phyloP scores from a whole-genome alignment of 1,140 invertebrate species.

The Mercenaria mercenaria region DNA sequence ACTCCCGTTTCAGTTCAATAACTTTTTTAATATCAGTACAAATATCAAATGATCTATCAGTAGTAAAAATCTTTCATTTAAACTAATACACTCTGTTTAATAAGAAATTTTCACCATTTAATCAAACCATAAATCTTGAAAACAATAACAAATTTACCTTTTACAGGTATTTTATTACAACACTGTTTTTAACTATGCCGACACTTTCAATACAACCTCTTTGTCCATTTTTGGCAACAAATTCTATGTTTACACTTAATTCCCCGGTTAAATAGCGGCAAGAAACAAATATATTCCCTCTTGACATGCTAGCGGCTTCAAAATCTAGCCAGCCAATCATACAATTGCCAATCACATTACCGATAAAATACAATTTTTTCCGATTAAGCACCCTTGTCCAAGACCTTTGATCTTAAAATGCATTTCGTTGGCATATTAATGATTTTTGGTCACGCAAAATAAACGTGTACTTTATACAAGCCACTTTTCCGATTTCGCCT shows the following conservation, averaged over 20 bases:
- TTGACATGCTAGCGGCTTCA: background rate
- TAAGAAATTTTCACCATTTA: background rate
- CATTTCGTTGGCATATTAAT: background rate
- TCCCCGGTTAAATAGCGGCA: background rate
- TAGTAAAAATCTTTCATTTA: background rate
- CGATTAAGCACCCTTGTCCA: constrained; percentile 11
- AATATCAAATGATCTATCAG: background rate
- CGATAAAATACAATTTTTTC: constrained; percentile 2
- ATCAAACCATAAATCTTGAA: background rate
- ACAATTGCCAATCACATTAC: background rate
- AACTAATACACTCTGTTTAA: background rate
- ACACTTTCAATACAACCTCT: background rate
- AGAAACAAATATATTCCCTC: constrained; percentile 7
- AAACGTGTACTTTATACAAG: background rate
- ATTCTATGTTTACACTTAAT: constrained; percentile 30
- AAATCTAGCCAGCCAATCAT: background rate
- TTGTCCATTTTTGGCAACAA: background rate
- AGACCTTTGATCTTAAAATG: constrained; percentile 6
- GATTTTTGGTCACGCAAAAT: background rate
- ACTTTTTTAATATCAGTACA: no score
- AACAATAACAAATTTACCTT: background rate
- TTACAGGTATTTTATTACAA: background rate
- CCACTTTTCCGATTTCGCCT: background rate
- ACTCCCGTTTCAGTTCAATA: no score
- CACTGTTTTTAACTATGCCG: background rate